Percentiles rank a stretch among this genome's conserved stretches.
These are phyloP conservation scores for Anastrepha obliqua DNA, from an alignment of 1,140 invertebrate species.

Conservation along the genomic window DNA sequence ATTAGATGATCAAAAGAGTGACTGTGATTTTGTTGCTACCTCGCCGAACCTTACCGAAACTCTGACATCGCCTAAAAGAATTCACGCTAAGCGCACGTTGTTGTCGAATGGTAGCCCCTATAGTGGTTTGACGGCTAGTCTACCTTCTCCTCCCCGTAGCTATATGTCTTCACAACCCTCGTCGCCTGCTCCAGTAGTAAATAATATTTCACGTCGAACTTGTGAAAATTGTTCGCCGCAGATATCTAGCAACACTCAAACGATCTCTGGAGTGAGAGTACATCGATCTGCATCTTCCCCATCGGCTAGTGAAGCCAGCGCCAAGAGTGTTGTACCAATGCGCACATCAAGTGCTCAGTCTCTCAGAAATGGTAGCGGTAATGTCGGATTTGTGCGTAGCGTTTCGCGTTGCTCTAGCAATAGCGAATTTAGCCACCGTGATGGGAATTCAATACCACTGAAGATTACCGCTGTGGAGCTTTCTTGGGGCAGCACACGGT, in stretches of 20 bases:
- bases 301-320: slow-evolving; percentile 63
- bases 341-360: slow-evolving; percentile 13
- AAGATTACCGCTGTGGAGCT: slow-evolving; percentile 69
- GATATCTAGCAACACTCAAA: slow-evolving; percentile 65
- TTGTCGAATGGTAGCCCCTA: background rate
- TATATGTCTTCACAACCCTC: slow-evolving; percentile 24
- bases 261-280: slow-evolving; percentile 56
- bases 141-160: background rate
- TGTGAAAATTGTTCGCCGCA: slow-evolving; percentile 59
- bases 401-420: slow-evolving; percentile 69
- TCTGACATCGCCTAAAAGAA: background rate
- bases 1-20: slow-evolving; percentile 28
- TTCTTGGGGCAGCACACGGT: slow-evolving; percentile 70
- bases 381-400: slow-evolving; percentile 58
- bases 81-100: background rate
- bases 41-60: background rate
- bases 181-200: slow-evolving; percentile 57
- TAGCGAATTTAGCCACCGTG: slow-evolving; percentile 73
- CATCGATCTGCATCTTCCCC: slow-evolving; percentile 64
- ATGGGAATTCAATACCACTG: slow-evolving; percentile 68
- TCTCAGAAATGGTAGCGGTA: slow-evolving; percentile 1
- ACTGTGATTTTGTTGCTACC: background rate
- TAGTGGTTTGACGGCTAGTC: background rate
- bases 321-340: slow-evolving; percentile 41
- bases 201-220: background rate